These are phyloP conservation scores for Stigmatopora argus DNA, from an alignment of 2,113 vertebrate species.

Conservation along the genomic window DNA sequence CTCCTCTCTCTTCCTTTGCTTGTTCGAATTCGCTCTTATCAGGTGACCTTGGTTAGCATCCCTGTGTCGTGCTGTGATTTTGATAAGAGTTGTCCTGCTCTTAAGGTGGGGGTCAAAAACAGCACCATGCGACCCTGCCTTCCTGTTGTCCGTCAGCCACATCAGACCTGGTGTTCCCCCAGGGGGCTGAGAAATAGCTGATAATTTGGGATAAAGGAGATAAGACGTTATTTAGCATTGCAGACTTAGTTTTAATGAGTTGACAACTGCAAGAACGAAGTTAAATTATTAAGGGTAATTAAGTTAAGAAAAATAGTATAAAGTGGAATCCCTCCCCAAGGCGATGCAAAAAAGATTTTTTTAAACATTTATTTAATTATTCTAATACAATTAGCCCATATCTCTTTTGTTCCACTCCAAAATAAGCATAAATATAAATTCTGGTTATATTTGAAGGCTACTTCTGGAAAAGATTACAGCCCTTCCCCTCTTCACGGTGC, in stretches of 20 bases:
- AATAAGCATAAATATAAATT: constrained; percentile 11
- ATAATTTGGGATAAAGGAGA: constrained; percentile 29
- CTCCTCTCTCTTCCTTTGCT: constrained; percentile 20
- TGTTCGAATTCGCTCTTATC: constrained; percentile 40
- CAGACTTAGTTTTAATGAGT: neutral
- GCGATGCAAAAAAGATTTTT: neutral
- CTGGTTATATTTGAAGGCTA: constrained; percentile 19
- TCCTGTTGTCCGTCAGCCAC: constrained; percentile 33
- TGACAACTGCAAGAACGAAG: neutral
- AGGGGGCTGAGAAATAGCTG: constrained; percentile 41
- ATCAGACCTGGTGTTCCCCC: constrained; percentile 14
- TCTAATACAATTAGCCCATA: neutral
- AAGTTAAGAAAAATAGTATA: neutral
- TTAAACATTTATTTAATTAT: neutral
- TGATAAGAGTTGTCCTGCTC: constrained; percentile 55
- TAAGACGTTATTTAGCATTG: constrained; percentile 23
- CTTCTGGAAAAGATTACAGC: constrained; percentile 42
- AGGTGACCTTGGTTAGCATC: constrained; percentile 42
- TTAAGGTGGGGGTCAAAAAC: constrained; percentile 4
- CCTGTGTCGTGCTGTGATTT: constrained; percentile 42
- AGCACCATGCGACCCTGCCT: constrained; percentile 15
- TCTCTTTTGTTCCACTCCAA: constrained; percentile 36
- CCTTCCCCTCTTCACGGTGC: constrained; percentile 23
- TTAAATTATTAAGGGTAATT: neutral
- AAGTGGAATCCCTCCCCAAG: neutral